Base-by-base conservation (phyloP, 2,888 invertebrate genomes). In the Eupithecia abbreviata region DNA sequence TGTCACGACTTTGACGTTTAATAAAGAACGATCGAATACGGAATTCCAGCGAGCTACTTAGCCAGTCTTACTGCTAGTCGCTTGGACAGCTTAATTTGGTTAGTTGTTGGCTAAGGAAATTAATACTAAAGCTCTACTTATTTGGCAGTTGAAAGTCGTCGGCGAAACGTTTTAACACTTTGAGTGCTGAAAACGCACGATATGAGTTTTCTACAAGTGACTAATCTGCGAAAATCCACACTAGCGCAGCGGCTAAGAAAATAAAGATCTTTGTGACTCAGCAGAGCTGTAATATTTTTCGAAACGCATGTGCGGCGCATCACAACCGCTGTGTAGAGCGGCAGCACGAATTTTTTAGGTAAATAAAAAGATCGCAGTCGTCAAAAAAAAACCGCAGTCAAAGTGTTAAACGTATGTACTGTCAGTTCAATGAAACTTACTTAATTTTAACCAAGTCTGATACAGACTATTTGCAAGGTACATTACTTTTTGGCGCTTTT, bases 1-100 rank as follows among this genome's bases (percentile, higher is more conserved):
- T 62, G 86, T 89, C 90, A 90, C 90, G 89, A 90, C 84, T 85
- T 82, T 79, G 84, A 81, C 81, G 77, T 82, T 86, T 81, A 79
- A 81, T 81, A 82, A 84, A 84, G 82, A 83, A 82, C 81, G 74
- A 78, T 79, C 79, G 78, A 84, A 84, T 84, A 82, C 82, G 76
- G 80, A 81, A 82, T 83, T 82, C 77, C 74, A 71, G 73, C n/a
- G 72, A 77, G 67, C 67, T 74, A 77, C 71, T 77, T 78, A 84
- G 78, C 75, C 72, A 58, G 47, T 80, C 75, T 72, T 76, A 78
- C 75, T 75, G 12, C n/a, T 77, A 58, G 69, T 73, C 66, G 75
- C 74, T 66, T 75, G 69, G 49, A 49, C 66, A 71, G n/a, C 45
- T 71, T 72, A 67, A 76, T 80, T 78, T 72, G 67, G 41, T 71